phyloP scores from a whole-genome alignment of 1,140 invertebrate genomes.

The Hypsibius dujardini region DNA sequence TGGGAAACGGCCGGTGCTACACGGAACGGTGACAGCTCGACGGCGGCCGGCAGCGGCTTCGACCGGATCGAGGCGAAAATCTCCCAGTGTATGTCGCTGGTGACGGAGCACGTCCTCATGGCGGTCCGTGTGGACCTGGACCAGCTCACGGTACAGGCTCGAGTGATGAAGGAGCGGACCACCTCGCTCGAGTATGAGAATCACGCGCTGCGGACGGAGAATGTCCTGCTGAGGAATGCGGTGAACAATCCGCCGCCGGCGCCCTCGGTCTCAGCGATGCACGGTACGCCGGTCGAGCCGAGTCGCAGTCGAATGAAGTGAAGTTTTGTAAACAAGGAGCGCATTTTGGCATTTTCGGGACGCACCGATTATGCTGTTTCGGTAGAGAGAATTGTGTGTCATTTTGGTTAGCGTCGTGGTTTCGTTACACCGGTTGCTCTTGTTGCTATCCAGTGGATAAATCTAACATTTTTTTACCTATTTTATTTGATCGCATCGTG shows the following conservation, averaged over 20 bases:
- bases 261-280: no score
- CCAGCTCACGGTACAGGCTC: background rate
- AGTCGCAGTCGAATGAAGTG: conserved; percentile 15
- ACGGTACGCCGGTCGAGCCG: background rate
- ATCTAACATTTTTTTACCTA: no score
- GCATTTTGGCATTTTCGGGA: no score
- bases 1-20: background rate
- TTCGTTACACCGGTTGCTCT: no score
- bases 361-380: no score
- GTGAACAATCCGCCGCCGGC: background rate
- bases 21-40: background rate
- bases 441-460: no score
- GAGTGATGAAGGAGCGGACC: background rate
- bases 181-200: conserved; percentile 12
- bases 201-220: conserved; percentile 7
- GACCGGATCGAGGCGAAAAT: conserved; percentile 13
- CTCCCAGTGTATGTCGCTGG: conserved; percentile 8
- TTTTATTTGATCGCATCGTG: no score
- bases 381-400: no score
- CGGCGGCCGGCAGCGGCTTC: background rate
- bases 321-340: no score
- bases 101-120: conserved; percentile 1
- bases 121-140: conserved; percentile 3
- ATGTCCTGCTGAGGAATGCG: conserved; percentile 10
- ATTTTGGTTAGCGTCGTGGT: no score